Conservation (phyloP, 92 coral and sea anemone genomes). For the Desmophyllum pertusum region DNA sequence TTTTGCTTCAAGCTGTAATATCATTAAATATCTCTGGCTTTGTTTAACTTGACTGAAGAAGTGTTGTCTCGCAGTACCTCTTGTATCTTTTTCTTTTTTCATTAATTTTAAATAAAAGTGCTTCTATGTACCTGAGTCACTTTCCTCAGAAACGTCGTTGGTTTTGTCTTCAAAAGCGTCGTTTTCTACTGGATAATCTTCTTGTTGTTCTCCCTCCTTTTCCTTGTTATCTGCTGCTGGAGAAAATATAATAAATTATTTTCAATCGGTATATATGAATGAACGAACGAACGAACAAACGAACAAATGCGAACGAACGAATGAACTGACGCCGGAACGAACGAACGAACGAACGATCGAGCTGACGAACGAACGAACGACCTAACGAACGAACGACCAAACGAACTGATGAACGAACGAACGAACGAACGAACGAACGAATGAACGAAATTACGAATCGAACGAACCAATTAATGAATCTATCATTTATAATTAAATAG, state of each 20-base stretch:
- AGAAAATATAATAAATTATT: not conserved
- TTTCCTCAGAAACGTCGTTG: not conserved
- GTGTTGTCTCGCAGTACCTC: too few species aligned
- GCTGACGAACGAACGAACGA: not conserved
- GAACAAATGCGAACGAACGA: not conserved
- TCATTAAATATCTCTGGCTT: too few species aligned
- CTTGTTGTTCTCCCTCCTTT: not conserved
- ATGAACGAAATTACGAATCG: too few species aligned
- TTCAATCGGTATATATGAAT: not conserved
- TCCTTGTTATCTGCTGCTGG: not conserved
- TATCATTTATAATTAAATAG: too few species aligned
- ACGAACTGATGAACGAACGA: not conserved
- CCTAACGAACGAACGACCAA: too few species aligned
- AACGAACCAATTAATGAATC: too few species aligned
- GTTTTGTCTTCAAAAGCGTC: not conserved
- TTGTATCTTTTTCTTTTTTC: too few species aligned
- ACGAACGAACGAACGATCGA: not conserved
- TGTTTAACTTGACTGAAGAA: too few species aligned
- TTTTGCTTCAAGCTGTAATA: too few species aligned
- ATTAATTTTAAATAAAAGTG: too few species aligned
- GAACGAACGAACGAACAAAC: not conserved
- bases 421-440: too few species aligned
- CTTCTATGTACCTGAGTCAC: not conserved
- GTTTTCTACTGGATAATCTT: not conserved
- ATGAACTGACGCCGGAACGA: not conserved